These are phyloP conservation scores for Epiblema foenella DNA, from an alignment of 2,888 invertebrate genomes.

Conservation along the genomic window DNA sequence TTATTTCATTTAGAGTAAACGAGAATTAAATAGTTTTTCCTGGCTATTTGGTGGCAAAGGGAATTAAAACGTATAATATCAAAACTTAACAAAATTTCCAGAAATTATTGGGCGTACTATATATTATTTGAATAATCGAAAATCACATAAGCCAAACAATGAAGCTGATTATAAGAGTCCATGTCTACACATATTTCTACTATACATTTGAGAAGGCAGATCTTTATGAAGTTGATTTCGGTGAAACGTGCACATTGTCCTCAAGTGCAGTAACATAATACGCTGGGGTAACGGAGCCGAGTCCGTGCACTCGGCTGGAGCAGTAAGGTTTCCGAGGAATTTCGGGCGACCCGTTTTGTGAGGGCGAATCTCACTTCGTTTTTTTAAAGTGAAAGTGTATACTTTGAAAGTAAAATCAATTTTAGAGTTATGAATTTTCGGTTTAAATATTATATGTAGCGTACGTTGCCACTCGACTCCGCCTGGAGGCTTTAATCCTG, in stretches of 20 bases:
- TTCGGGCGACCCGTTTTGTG: slow-evolving; percentile 51
- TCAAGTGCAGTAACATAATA: slow-evolving; percentile 51
- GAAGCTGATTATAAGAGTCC: neutral
- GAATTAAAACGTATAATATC: neutral
- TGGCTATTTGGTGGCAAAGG: neutral
- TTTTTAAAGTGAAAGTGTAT: slow-evolving; percentile 22
- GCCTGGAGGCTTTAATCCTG: neutral
- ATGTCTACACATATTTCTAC: neutral
- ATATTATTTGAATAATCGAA: no score
- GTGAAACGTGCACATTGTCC: slow-evolving; percentile 38
- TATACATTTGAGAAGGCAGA: neutral
- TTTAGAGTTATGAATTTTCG: neutral
- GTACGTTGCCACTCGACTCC: no score
- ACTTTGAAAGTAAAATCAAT: slow-evolving; percentile 31
- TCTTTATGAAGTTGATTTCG: neutral
- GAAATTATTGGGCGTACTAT: no score
- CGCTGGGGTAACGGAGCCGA: slow-evolving; percentile 50
- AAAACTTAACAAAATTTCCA: neutral
- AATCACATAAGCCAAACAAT: no score
- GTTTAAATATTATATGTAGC: slow-evolving; percentile 7
- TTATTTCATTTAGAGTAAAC: no score
- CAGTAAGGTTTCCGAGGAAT: slow-evolving; percentile 61
- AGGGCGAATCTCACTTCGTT: slow-evolving; percentile 50
- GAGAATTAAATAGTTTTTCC: neutral
- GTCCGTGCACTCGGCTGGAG: slow-evolving; percentile 61